Evolutionary conservation across 1,140 invertebrate species (phyloP).

Genomic region (Scaptodrosophila lebanonensis): DNA sequence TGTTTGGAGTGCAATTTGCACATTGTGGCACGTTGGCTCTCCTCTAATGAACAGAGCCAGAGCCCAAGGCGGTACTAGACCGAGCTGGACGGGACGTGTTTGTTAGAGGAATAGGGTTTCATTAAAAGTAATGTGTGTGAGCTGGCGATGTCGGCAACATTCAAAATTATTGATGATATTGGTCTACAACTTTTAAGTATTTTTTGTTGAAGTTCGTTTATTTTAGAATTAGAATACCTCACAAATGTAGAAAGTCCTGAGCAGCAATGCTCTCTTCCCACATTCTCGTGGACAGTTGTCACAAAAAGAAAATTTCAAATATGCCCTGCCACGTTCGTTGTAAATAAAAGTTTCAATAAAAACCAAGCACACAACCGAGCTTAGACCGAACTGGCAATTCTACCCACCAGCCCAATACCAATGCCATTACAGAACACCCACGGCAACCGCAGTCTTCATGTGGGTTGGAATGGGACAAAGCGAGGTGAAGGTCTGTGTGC

Average conservation of each 20-base stretch:
- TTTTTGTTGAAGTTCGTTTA: too few relatives aligned
- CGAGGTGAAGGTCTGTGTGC: neutral
- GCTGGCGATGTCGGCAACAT: too few relatives aligned
- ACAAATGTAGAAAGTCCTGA: too few relatives aligned
- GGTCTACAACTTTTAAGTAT: too few relatives aligned
- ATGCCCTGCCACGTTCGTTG: slow-evolving; percentile 59
- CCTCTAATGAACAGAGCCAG: neutral
- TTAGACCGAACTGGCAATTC: slow-evolving; percentile 32
- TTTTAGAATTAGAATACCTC: too few relatives aligned
- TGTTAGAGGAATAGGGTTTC: too few relatives aligned
- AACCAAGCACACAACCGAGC: slow-evolving; percentile 55
- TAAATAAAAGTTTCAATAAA: slow-evolving; percentile 73
- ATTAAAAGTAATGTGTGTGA: too few relatives aligned
- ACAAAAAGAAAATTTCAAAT: slow-evolving; percentile 50
- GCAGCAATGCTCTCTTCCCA: too few relatives aligned
- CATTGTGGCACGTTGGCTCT: slow-evolving; percentile 33
- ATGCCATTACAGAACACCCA: slow-evolving; percentile 60
- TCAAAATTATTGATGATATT: too few relatives aligned
- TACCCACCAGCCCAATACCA: slow-evolving; percentile 9
- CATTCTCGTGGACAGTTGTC: too few relatives aligned
- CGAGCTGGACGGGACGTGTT: too few relatives aligned
- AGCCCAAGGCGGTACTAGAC: neutral
- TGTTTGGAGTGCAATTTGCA: slow-evolving; percentile 58
- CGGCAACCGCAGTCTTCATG: slow-evolving; percentile 64
- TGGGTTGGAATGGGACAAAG: neutral